phyloP scores from a whole-genome alignment of 2,888 invertebrate genomes.

The Aplocera efformata region DNA sequence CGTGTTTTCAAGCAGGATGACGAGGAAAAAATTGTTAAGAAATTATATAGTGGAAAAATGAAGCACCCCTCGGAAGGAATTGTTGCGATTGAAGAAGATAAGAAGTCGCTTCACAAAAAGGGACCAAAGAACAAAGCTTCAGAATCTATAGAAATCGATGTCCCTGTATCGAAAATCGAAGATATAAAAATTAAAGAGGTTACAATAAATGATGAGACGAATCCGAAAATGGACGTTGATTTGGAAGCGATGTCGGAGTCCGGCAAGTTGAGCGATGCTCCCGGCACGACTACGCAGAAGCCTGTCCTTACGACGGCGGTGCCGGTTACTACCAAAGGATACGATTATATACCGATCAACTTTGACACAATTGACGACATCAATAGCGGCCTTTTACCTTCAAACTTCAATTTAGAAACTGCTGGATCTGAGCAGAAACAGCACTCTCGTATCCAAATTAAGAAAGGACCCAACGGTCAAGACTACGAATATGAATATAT shows the following conservation, averaged over 20 bases:
- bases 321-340: constrained; percentile 52
- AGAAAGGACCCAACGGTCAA: constrained; percentile 93
- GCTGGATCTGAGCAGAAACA: constrained; percentile 85
- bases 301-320: constrained; percentile 79
- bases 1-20: constrained; percentile 51
- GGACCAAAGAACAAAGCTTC: constrained; percentile 60
- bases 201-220: constrained; percentile 67
- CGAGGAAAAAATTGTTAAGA: constrained; percentile 70
- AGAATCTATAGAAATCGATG: constrained; percentile 70
- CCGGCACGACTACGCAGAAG: constrained; percentile 76
- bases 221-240: constrained; percentile 66
- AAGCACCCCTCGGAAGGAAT: constrained; percentile 69
- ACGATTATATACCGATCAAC: constrained; percentile 71
- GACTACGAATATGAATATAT: constrained; percentile 96
- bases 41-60: constrained; percentile 56
- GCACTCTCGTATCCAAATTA: constrained; percentile 88
- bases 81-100: constrained; percentile 72
- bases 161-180: constrained; percentile 71
- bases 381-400: constrained; percentile 68
- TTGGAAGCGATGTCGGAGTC: constrained; percentile 74
- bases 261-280: constrained; percentile 60
- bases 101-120: constrained; percentile 57
- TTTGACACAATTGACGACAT: constrained; percentile 75
- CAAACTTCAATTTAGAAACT: constrained; percentile 79
- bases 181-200: constrained; percentile 75